Evolutionary conservation across 2,797 vertebrate genomes (phyloP).

Genomic region (Gallinago stenura): DNA sequence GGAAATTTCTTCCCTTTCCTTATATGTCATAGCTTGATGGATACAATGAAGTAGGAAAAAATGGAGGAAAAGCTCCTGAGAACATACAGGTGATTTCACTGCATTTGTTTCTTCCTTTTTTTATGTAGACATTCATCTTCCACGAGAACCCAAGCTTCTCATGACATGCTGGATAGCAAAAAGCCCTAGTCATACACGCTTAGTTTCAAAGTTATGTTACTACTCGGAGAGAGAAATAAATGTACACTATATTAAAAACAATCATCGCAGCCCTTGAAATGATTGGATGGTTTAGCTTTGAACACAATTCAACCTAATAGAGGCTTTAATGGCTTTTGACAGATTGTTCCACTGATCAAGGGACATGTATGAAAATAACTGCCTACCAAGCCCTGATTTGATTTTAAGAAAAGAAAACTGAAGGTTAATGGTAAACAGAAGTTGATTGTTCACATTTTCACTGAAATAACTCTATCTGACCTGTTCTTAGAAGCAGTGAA

Average conservation of each 20-base stretch:
- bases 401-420: constrained; percentile 85
- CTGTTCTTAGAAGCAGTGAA: constrained; percentile 45
- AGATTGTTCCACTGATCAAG: constrained; percentile 91
- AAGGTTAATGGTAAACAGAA: constrained; percentile 80
- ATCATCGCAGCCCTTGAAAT: constrained; percentile 68
- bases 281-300: constrained; percentile 77
- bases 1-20: background rate
- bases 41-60: background rate
- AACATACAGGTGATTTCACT: constrained; percentile 20
- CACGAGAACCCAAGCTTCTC: constrained; percentile 40
- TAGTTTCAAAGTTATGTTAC: constrained; percentile 78
- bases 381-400: constrained; percentile 93
- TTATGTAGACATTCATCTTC: constrained; percentile 19
- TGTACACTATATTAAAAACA: constrained; percentile 80
- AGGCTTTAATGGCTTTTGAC: constrained; percentile 90
- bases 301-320: constrained; percentile 82
- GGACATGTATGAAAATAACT: constrained; percentile 79
- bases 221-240: constrained; percentile 76
- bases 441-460: constrained; percentile 78
- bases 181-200: constrained; percentile 71
- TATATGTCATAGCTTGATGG: background rate
- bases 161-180: constrained; percentile 47
- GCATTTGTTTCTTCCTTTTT: background rate
- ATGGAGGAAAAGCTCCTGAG: background rate
- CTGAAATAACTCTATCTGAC: constrained; percentile 70